Percentiles rank a stretch among this genome's conserved stretches.
phyloP scores from a whole-genome alignment of 2,797 vertebrate genomes.

The Miichthys miiuy region DNA sequence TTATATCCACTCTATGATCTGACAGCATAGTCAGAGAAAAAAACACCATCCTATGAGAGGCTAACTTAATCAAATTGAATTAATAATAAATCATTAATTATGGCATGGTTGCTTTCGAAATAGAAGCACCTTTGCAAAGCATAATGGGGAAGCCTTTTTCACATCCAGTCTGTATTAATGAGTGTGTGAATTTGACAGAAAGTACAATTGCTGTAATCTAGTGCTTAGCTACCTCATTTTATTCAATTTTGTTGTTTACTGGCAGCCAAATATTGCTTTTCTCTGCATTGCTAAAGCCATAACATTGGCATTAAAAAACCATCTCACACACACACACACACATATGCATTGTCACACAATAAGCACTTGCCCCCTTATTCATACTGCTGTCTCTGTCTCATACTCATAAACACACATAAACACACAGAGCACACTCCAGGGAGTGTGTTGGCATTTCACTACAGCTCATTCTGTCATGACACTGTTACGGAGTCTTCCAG shows the following conservation, averaged over 20 bases:
- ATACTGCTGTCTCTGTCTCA: conserved; percentile 20
- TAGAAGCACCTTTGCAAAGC: conserved; percentile 12
- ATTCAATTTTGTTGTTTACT: conserved; percentile 54
- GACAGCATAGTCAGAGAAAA: not conserved
- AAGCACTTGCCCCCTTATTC: conserved; percentile 36
- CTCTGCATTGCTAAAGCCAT: conserved; percentile 51
- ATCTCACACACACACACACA: conserved; percentile 40
- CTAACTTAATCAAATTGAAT: not conserved
- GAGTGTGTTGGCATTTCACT: conserved; percentile 73
- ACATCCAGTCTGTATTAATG: conserved; percentile 4
- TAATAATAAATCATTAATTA: not conserved
- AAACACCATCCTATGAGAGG: not conserved
- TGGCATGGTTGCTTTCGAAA: conserved; percentile 16
- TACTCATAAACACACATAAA: conserved; percentile 19
- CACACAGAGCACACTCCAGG: conserved; percentile 50
- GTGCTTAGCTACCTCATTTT: conserved; percentile 42
- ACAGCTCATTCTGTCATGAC: conserved; percentile 74
- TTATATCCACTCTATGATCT: not conserved
- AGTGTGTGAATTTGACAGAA: conserved; percentile 28
- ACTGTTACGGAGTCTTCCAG: conserved; percentile 67
- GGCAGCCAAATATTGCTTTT: conserved; percentile 48
- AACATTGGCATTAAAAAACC: conserved; percentile 65
- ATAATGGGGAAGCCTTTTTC: conserved; percentile 4
- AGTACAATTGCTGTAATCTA: conserved; percentile 45
- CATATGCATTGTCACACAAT: conserved; percentile 40